These are phyloP conservation scores for Thalassophryne amazonica DNA, from an alignment of 2,797 vertebrate genomes.

Conservation along the genomic window DNA sequence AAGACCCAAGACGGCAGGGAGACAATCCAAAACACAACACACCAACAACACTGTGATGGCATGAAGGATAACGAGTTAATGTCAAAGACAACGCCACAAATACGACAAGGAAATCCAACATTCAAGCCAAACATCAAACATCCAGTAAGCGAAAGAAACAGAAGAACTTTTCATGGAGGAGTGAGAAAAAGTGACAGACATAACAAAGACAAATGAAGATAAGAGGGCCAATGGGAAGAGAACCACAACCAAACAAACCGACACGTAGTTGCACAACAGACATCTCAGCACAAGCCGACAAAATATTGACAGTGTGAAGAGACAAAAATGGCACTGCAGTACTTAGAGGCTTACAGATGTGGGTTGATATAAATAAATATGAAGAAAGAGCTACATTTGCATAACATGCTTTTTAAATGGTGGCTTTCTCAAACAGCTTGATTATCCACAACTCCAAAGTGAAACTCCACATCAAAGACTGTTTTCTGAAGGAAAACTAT, in stretches of 20 bases:
- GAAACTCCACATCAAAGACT: neutral
- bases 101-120: constrained; percentile 9
- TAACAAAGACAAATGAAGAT: constrained; percentile 54
- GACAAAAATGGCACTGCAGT: constrained; percentile 17
- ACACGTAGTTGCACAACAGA: constrained; percentile 27
- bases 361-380: constrained; percentile 16
- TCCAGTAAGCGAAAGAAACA: constrained; percentile 37
- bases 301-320: constrained; percentile 46
- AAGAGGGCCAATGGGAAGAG: constrained; percentile 7
- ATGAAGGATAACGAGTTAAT: constrained; percentile 21
- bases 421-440: neutral
- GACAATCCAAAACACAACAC: constrained; percentile 42
- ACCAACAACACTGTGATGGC: constrained; percentile 18
- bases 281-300: constrained; percentile 22
- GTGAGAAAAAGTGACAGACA: constrained; percentile 34
- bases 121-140: constrained; percentile 31
- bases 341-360: constrained; percentile 15
- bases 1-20: constrained; percentile 38
- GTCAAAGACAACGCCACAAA: constrained; percentile 24
- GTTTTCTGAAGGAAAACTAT: neutral
- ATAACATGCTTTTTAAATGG: neutral
- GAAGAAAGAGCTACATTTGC: constrained; percentile 8
- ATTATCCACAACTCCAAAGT: neutral
- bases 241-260: constrained; percentile 16
- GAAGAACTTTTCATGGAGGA: constrained; percentile 34